phyloP scores from a whole-genome alignment of 2,888 invertebrate genomes.

The Caenorhabditis sp. region DNA sequence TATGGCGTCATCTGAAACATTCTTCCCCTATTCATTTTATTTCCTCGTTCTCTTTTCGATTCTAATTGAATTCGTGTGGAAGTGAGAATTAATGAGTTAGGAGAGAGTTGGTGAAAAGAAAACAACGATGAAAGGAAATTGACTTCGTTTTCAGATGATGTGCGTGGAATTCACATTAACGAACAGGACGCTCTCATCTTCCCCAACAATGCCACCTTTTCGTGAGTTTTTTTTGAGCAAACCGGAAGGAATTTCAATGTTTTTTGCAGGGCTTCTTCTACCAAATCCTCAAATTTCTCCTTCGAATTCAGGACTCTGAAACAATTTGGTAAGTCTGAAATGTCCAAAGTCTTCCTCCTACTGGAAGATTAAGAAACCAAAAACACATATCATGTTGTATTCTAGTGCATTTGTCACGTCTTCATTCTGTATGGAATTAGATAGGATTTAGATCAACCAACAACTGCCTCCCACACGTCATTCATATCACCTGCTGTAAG shows the following conservation, averaged over 20 bases:
- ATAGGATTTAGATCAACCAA: slow-evolving; percentile 1
- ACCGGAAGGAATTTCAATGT: not conserved
- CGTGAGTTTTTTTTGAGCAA: slow-evolving; percentile 59
- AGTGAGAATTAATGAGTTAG: slow-evolving; percentile 6
- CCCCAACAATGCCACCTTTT: slow-evolving; percentile 66
- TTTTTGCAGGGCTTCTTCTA: slow-evolving; percentile 60
- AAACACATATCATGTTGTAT: slow-evolving; percentile 16
- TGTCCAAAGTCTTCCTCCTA: slow-evolving; percentile 11
- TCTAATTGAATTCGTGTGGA: not conserved
- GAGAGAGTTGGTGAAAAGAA: not conserved
- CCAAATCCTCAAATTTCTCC: slow-evolving; percentile 66
- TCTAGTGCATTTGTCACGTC: slow-evolving; percentile 34
- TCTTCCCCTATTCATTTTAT: not conserved
- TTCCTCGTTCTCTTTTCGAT: slow-evolving; percentile 10
- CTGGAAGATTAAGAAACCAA: slow-evolving; percentile 33
- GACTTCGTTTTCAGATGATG: slow-evolving; percentile 50
- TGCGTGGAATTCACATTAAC: slow-evolving; percentile 61
- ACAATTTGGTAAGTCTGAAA: slow-evolving; percentile 50
- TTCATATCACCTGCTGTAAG: slow-evolving; percentile 21
- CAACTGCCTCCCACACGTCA: slow-evolving; percentile 38
- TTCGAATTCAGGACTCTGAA: slow-evolving; percentile 69
- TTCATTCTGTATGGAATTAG: slow-evolving; percentile 18
- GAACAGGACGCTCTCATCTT: slow-evolving; percentile 66
- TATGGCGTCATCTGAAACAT: slow-evolving; percentile 13
- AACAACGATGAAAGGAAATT: not conserved